Conservation (phyloP, 2,113 vertebrate species). For the Solea senegalensis region DNA sequence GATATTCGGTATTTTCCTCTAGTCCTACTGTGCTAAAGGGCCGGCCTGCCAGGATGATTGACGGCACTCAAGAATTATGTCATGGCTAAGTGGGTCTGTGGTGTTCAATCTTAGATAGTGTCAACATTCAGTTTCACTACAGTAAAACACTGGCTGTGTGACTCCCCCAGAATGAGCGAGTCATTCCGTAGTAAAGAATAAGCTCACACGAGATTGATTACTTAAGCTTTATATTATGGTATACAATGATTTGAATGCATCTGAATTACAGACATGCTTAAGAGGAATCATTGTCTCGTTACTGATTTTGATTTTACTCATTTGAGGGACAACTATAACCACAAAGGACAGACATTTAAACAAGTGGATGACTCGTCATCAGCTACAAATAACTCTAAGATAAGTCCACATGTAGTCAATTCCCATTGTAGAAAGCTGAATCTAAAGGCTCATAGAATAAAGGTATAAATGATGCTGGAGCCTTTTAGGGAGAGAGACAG, state of each 20-base stretch:
- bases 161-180: conserved; percentile 18
- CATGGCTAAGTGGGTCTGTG: conserved; percentile 56
- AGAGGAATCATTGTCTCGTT: background rate
- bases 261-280: background rate
- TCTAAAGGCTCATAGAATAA: too few species aligned
- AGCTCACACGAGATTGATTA: conserved; percentile 1
- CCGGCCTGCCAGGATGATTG: conserved; percentile 68
- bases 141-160: conserved; percentile 39
- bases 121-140: conserved; percentile 58
- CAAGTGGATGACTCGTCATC: too few species aligned
- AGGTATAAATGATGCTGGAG: background rate
- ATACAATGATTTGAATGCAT: background rate
- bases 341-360: background rate
- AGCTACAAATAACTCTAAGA: too few species aligned
- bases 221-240: conserved; percentile 2
- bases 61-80: conserved; percentile 52
- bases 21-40: conserved; percentile 64
- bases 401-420: too few species aligned
- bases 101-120: conserved; percentile 46
- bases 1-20: conserved; percentile 42
- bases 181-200: too few species aligned
- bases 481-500: background rate
- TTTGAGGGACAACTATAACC: background rate
- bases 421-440: too few species aligned
- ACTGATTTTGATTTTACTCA: background rate